Base-by-base conservation (phyloP, 2,113 vertebrate genomes). In the Apodemus sylvaticus region DNA sequence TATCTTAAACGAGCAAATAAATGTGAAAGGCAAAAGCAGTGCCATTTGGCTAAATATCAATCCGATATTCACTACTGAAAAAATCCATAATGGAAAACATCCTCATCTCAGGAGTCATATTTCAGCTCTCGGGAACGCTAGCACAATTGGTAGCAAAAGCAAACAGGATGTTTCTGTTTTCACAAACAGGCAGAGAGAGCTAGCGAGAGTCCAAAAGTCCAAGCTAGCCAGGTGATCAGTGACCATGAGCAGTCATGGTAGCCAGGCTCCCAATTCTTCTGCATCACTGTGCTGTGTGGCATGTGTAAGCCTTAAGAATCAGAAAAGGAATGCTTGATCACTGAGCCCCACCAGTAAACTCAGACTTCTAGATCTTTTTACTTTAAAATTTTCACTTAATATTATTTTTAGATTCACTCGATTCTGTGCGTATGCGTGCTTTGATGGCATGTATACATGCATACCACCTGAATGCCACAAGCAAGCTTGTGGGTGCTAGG, bases 1-100 rank as follows among this genome's bases (percentile, higher is more conserved):
- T 90, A 60, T 95, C 93, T 91, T 81, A 94, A 97, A 91, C 66
- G 83, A 91, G 77, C 90, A 86, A 93, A 92, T 90, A 74, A 96
- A 92, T 78, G 24, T 77, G 62, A 81, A 58, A 92, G 51, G 58
- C 53, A 91, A 78, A 94, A 79, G 39, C 71, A 92, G 51, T 94
- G 90, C 71, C 93, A 88, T 93, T 96, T 97, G 92, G 79, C 64
- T 95, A 96, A 97, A 97, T 97, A 96, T 51, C 95, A 95, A 94
- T 89, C 94, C 90, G 77, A 62, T 96, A 94, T 45, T 20, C 88
- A 53, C 70, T 86, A 20, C 29, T 51, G 17, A 85, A 95, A 95
- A 97, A 97, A 97, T 96, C 92, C 60, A 96, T 94, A 94, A 73
- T 90, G 86, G 77, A 62, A 92, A 79, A 64, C 81, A 42, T 78